Evolutionary conservation across 2,113 vertebrate species (phyloP).

Genomic region (Indri indri): DNA sequence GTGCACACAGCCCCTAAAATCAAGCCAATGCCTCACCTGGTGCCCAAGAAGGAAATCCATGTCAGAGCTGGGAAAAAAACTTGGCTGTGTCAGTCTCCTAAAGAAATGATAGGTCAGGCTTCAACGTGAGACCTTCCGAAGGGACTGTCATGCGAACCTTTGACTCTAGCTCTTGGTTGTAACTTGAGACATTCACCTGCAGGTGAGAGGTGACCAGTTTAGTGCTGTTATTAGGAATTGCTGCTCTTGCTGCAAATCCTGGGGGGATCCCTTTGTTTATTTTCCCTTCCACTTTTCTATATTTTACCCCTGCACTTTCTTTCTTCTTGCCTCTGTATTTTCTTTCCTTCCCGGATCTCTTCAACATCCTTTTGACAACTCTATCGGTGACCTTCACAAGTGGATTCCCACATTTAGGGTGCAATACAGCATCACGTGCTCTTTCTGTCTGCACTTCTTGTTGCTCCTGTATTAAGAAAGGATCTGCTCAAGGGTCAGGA

Average conservation of each 20-base stretch:
- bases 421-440: fast-evolving
- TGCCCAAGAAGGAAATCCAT: neutral
- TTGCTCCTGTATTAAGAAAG: neutral
- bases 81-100: neutral
- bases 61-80: neutral
- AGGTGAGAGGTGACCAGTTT: neutral
- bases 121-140: neutral
- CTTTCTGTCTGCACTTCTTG: neutral
- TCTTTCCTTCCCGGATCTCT: neutral
- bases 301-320: neutral
- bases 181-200: neutral
- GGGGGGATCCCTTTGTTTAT: neutral
- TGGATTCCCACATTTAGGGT: fast-evolving
- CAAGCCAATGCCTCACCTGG: neutral
- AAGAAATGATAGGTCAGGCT: neutral
- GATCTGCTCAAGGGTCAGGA: neutral
- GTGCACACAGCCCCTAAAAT: neutral
- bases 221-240: neutral
- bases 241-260: neutral
- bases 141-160: fast-evolving
- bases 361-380: neutral
- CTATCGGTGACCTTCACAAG: neutral
- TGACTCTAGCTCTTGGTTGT: neutral
- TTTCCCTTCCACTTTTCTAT: neutral
- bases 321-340: neutral